Evolutionary conservation across 37 sponge, comb jelly and placozoan species (phyloP).

Genomic region (Ephydatia muelleri): DNA sequence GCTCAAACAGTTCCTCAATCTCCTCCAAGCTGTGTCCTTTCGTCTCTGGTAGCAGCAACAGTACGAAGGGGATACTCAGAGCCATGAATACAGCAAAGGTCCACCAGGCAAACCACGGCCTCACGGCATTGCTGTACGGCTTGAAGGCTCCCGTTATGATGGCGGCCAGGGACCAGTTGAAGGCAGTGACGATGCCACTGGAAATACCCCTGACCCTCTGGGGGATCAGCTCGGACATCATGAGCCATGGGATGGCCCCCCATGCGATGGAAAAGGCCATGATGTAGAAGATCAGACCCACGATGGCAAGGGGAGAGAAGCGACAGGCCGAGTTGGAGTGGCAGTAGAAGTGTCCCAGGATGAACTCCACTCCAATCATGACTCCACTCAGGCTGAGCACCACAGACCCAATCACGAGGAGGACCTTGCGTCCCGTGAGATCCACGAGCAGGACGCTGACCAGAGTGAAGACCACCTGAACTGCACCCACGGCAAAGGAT

Average conservation of each 20-base stretch:
- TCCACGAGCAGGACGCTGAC: constrained; percentile 70
- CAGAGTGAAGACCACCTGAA: constrained; percentile 47
- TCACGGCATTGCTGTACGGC: constrained; percentile 12
- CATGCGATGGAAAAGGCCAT: constrained; percentile 74
- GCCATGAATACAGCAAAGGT: constrained; percentile 60
- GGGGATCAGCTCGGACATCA: constrained; percentile 83
- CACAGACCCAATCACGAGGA: constrained; percentile 46
- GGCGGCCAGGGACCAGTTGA: constrained; percentile 69
- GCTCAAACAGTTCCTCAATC: constrained; percentile 70
- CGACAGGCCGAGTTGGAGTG: neutral
- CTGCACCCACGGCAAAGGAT: constrained; percentile 44
- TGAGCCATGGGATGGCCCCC: constrained; percentile 85
- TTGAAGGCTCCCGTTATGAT: constrained; percentile 55
- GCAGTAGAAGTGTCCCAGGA: neutral
- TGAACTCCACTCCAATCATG: constrained; percentile 43
- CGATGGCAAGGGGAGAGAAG: constrained; percentile 20
- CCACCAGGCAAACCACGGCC: constrained; percentile 54
- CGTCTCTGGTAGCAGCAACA: constrained; percentile 85
- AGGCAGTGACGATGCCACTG: constrained; percentile 55
- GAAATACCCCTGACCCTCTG: constrained; percentile 56
- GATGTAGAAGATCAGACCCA: constrained; percentile 57
- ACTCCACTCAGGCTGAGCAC: constrained; percentile 53
- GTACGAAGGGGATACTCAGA: constrained; percentile 58
- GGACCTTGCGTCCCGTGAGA: constrained; percentile 53
- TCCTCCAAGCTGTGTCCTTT: constrained; percentile 84